phyloP scores from a whole-genome alignment of 2,113 vertebrate species.

The Anhinga rufa region DNA sequence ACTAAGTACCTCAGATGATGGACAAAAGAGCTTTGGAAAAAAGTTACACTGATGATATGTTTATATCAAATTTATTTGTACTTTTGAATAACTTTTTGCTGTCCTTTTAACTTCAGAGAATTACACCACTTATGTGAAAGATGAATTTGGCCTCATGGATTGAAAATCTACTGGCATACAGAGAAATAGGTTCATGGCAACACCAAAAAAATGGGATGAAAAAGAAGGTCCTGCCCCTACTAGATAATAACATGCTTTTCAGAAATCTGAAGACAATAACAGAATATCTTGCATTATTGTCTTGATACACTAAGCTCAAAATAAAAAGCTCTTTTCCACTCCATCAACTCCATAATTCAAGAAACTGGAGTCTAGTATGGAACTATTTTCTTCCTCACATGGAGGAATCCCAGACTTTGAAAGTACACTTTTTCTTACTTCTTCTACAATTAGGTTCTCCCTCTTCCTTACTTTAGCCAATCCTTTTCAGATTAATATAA shows the following conservation, averaged over 20 bases:
- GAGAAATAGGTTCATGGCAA: not conserved
- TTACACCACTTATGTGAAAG: not conserved
- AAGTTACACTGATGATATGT: fast-evolving
- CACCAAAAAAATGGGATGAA: not conserved
- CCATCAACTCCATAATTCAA: not conserved
- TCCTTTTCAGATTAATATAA: constrained; percentile 7
- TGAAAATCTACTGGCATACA: not conserved
- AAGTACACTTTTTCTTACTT: not conserved
- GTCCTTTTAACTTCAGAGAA: not conserved
- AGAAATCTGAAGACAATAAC: not conserved
- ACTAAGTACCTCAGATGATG: not conserved
- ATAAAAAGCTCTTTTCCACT: not conserved
- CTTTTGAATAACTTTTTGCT: not conserved
- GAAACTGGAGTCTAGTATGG: constrained; percentile 5
- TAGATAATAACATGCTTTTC: not conserved
- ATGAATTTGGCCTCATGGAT: not conserved
- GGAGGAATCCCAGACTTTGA: not conserved
- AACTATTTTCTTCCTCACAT: not conserved
- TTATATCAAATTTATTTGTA: not conserved
- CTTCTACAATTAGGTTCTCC: not conserved
- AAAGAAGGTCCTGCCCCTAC: not conserved
- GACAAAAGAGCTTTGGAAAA: not conserved
- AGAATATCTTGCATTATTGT: not conserved
- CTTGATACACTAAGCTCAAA: not conserved
- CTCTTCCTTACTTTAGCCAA: not conserved